Base-by-base conservation (phyloP, 2,113 vertebrate genomes). In the pig (Sus scrofa) region DNA sequence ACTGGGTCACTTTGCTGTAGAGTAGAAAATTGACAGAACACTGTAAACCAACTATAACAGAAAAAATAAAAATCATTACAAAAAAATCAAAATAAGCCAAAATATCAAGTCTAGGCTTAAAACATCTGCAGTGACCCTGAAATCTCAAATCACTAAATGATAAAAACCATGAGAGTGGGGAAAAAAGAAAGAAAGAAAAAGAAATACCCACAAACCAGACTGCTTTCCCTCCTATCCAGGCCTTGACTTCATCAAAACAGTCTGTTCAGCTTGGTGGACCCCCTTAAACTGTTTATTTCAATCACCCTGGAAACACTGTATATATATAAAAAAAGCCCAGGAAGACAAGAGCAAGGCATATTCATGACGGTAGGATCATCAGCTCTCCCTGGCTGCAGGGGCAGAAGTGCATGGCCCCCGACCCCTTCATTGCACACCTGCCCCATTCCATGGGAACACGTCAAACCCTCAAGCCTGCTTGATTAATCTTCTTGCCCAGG, bases 251-350 rank as follows among this genome's bases (percentile, higher is more conserved):
- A 68, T 32, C 30, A 56, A 89, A 86, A 65, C 27, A 77, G 22
- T 19, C 91, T n/a, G 2, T 77, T 27, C n/a, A 30, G 26, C 39
- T 79, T 60, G 81, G 27, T 39, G 19, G 60, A 78, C 32, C 11
- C 27, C 26, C 19, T 96, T 56, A 81, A 73, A 58, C 78, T 86
- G 91, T 94, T 94, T 73, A 92, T 86, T 96, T 96, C 44, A 65
- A 83, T 94, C 88, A 81, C 37, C 34, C n/a, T 94, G 50, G 65
- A 96, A 81, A 94, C 32, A 56, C 20, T n/a, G 16, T 34, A 60
- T 54, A 63, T 14, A 4, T 39, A 14, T n/a, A 62, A 22, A 32
- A 7, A 50, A 62, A 62, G 5, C n/a, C 19, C 44, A 71, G 65
- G 0, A 6, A 83, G 4, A 30, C 27, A 74, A 92, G 19, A 86